Evolutionary conservation across 2,113 vertebrate species (phyloP).

Genomic region (Catagonus wagneri): DNA sequence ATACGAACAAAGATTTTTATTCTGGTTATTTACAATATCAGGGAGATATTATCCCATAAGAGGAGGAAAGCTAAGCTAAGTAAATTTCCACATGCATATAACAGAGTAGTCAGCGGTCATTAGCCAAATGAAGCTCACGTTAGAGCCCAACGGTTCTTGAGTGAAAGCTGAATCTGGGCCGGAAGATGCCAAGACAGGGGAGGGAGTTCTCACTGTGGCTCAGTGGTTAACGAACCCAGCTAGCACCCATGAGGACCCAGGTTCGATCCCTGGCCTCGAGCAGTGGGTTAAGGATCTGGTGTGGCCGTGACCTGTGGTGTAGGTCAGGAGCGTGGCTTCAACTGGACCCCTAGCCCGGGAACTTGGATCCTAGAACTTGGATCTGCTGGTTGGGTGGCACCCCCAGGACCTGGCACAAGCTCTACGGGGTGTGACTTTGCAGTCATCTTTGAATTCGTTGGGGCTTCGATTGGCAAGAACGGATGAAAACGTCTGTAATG

Average conservation of each 20-base stretch:
- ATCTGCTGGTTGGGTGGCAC: slow-evolving; percentile 46
- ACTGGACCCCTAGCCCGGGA: too few species aligned
- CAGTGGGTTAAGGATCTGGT: too few species aligned
- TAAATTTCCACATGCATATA: neutral
- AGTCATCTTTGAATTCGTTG: slow-evolving; percentile 74
- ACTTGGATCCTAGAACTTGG: slow-evolving; percentile 15
- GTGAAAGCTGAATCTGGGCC: neutral
- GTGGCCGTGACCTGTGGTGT: too few species aligned
- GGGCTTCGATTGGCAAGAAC: slow-evolving; percentile 70
- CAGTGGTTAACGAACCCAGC: too few species aligned
- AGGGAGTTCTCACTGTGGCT: too few species aligned
- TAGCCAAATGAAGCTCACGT: neutral
- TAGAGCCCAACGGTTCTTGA: neutral
- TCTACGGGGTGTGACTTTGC: slow-evolving; percentile 60
- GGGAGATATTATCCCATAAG: neutral
- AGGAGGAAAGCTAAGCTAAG: neutral
- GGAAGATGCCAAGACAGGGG: neutral
- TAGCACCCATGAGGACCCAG: too few species aligned
- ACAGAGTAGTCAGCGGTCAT: neutral
- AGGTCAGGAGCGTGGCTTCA: too few species aligned
- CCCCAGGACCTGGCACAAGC: slow-evolving; percentile 77
- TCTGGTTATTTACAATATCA: neutral
- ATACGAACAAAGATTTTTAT: neutral
- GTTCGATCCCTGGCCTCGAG: too few species aligned
- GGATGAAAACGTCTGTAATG: slow-evolving; percentile 80